Conservation (phyloP, 2,888 invertebrate species). For the Unio delphinus region DNA sequence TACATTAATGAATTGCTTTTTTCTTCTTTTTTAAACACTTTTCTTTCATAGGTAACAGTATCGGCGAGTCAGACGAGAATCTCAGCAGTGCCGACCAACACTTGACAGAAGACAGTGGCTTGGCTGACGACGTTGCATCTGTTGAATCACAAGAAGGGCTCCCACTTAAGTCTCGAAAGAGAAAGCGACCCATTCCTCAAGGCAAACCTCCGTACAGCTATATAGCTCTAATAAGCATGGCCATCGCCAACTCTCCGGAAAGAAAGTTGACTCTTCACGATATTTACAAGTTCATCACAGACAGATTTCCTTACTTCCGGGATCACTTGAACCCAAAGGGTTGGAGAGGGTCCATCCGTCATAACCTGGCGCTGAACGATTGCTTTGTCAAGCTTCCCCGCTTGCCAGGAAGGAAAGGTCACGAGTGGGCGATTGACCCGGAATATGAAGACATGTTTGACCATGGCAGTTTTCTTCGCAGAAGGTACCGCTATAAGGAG, state of each 20-base stretch:
- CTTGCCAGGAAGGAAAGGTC: slow-evolving; percentile 59
- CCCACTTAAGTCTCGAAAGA: slow-evolving; percentile 27
- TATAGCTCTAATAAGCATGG: slow-evolving; percentile 63
- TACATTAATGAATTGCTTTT: too few species aligned
- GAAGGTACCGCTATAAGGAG: slow-evolving; percentile 59
- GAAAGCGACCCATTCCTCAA: slow-evolving; percentile 55
- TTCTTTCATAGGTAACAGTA: too few species aligned
- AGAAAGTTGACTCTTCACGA: slow-evolving; percentile 50
- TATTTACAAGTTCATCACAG: slow-evolving; percentile 59
- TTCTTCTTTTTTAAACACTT: too few species aligned
- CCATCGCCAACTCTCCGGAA: slow-evolving; percentile 55
- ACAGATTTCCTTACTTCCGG: slow-evolving; percentile 56
- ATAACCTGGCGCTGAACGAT: slow-evolving; percentile 65
- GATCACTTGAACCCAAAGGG: slow-evolving; percentile 53
- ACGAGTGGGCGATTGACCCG: slow-evolving; percentile 61
- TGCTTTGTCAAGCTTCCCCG: slow-evolving; percentile 62
- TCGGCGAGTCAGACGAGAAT: too few species aligned
- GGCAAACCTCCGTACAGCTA: slow-evolving; percentile 66
- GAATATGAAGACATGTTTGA: slow-evolving; percentile 65
- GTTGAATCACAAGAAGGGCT: too few species aligned
- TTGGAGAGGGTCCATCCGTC: slow-evolving; percentile 64
- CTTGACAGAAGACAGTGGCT: too few species aligned
- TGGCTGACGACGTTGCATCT: too few species aligned
- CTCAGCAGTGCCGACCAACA: too few species aligned
- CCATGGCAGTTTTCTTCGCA: slow-evolving; percentile 60